Evolutionary conservation across 2,113 vertebrate species (phyloP).

Genomic region (Bombycilla garrulus): DNA sequence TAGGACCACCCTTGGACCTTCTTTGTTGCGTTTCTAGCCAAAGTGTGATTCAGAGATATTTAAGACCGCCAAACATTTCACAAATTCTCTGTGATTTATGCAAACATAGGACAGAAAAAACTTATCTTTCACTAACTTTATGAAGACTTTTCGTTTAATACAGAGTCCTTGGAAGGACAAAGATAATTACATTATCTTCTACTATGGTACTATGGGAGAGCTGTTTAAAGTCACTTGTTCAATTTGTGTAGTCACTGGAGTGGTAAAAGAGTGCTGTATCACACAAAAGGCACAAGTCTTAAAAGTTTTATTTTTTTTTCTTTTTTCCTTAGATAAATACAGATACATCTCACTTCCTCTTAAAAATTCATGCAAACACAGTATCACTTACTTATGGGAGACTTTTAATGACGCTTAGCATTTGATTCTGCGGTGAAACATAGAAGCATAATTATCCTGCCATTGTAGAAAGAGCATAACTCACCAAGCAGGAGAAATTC

Average conservation of each 20-base stretch:
- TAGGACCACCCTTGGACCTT: not conserved
- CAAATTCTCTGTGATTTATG: not conserved
- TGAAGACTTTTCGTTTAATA: not conserved
- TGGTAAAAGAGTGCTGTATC: not conserved
- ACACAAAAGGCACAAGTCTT: not conserved
- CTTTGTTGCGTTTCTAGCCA: not conserved
- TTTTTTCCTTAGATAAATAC: slow-evolving; percentile 21
- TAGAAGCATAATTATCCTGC: not conserved
- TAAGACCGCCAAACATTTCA: not conserved
- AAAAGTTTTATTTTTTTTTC: not conserved
- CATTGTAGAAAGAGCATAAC: not conserved
- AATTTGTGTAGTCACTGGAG: not conserved
- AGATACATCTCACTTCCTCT: not conserved
- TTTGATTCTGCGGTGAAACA: not conserved
- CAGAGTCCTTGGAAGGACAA: not conserved
- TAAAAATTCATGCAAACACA: slow-evolving; percentile 20
- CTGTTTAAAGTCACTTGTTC: not conserved
- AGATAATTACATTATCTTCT: not conserved
- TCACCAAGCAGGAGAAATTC: not conserved
- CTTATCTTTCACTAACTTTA: not conserved
- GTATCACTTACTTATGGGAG: not conserved
- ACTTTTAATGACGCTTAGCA: not conserved
- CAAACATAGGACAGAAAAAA: not conserved
- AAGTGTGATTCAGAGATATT: not conserved
- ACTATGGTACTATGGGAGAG: not conserved